phyloP scores from a whole-genome alignment of 2,797 vertebrate species.

The Pyrocephalus nanus region DNA sequence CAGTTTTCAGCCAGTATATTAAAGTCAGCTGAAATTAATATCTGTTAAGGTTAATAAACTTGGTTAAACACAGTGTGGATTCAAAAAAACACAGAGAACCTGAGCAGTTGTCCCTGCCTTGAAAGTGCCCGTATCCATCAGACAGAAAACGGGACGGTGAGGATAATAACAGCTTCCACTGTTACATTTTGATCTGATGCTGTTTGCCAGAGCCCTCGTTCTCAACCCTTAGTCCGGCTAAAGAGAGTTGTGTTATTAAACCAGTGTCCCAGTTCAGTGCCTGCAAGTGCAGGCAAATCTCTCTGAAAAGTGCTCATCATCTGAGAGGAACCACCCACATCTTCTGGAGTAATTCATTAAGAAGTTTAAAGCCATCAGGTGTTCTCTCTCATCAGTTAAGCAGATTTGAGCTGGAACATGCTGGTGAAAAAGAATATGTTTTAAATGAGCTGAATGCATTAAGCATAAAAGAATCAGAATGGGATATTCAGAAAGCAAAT shows the following conservation, averaged over 20 bases:
- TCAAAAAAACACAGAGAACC: background rate
- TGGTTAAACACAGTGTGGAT: background rate
- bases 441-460: background rate
- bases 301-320: background rate
- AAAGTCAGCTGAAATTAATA: slow-evolving; percentile 26
- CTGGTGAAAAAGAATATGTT: background rate
- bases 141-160: background rate
- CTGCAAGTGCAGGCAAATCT: background rate
- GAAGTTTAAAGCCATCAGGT: background rate
- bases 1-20: slow-evolving; percentile 20
- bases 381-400: background rate
- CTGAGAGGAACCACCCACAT: background rate
- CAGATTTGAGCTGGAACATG: background rate
- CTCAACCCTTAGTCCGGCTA: background rate
- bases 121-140: background rate
- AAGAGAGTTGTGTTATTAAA: background rate
- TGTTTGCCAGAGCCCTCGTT: background rate
- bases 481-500: background rate
- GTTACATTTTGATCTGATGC: background rate
- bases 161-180: background rate
- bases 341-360: slow-evolving; percentile 8
- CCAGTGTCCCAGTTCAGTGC: background rate
- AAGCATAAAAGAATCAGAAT: background rate
- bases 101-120: background rate
- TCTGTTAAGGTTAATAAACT: background rate